Percentiles rank a stretch among this genome's conserved stretches.
Evolutionary conservation across 2,113 vertebrate genomes (phyloP).

Genomic region (Triplophysa rosa): DNA sequence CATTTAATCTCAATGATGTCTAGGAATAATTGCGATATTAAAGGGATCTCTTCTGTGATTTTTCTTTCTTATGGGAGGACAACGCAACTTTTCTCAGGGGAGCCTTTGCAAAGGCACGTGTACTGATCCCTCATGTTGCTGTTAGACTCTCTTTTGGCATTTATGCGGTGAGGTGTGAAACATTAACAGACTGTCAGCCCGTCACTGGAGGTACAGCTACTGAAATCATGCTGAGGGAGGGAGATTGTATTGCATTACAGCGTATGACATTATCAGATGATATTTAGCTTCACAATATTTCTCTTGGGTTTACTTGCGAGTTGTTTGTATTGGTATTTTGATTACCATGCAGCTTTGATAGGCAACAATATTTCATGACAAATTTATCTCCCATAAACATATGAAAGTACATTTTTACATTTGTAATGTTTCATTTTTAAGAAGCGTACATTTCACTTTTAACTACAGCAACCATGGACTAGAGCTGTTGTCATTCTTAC

Average conservation of each 20-base stretch:
- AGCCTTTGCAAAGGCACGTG: not conserved
- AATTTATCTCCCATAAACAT: not conserved
- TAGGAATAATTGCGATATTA: too few species aligned
- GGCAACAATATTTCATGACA: not conserved
- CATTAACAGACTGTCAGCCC: slow-evolving; percentile 50
- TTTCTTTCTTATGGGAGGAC: not conserved
- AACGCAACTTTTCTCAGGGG: slow-evolving; percentile 14
- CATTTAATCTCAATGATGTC: too few species aligned
- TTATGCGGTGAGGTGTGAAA: slow-evolving; percentile 42
- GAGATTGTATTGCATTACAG: slow-evolving; percentile 8
- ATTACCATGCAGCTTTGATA: not conserved
- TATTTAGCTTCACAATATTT: not conserved
- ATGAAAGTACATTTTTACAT: too few species aligned
- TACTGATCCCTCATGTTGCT: not conserved
- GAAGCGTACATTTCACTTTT: not conserved
- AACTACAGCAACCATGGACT: not conserved
- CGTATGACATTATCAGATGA: not conserved
- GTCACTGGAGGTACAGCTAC: slow-evolving; percentile 10
- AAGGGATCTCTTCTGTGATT: too few species aligned
- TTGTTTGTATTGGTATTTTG: not conserved
- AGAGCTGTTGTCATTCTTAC: not conserved
- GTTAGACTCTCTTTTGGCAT: slow-evolving; percentile 40
- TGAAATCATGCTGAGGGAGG: not conserved
- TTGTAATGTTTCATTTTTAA: not conserved
- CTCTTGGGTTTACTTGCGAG: not conserved